Percentiles rank a stretch among this genome's conserved stretches.
Conservation (phyloP, 2,888 invertebrate species). For the Rotaria magnacalcarata region DNA sequence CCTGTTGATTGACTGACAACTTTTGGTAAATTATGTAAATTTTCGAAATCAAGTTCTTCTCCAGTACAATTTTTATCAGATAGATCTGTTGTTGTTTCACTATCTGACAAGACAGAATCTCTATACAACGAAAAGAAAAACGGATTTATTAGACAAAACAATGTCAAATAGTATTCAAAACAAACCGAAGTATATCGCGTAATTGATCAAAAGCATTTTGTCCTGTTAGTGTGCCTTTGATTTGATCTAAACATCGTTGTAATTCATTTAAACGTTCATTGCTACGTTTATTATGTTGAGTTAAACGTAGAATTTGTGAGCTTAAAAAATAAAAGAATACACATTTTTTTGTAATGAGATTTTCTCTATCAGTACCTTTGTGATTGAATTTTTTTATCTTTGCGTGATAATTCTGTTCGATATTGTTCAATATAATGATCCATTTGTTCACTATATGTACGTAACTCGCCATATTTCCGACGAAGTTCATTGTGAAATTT, state of each 20-base stretch:
- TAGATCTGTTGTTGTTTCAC: slow-evolving; percentile 33
- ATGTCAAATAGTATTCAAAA: not conserved
- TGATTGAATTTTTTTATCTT: slow-evolving; percentile 35
- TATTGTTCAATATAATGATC: slow-evolving; percentile 10
- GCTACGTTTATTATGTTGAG: slow-evolving; percentile 19
- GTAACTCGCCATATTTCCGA: slow-evolving; percentile 19
- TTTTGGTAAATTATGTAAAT: slow-evolving; percentile 6
- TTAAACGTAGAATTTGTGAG: slow-evolving; percentile 29
- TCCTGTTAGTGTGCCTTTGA: slow-evolving; percentile 6
- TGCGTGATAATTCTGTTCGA: slow-evolving; percentile 1
- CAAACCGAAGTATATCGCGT: slow-evolving; percentile 21
- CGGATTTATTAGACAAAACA: not conserved
- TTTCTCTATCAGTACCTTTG: not conserved
- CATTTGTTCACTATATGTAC: not conserved
- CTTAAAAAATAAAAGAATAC: not conserved
- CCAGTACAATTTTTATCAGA: slow-evolving; percentile 33
- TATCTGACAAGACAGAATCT: slow-evolving; percentile 1
- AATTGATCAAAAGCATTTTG: slow-evolving; percentile 28
- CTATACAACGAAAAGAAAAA: not conserved
- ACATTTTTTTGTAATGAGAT: not conserved
- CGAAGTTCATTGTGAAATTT: slow-evolving; percentile 30
- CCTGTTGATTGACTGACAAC: slow-evolving; percentile 25
- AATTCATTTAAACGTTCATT: slow-evolving; percentile 23
- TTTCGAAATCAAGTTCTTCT: slow-evolving; percentile 1
- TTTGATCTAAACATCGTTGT: slow-evolving; percentile 26